Evolutionary conservation across 2,113 vertebrate genomes (phyloP).

Genomic region (Callionymus lyra): DNA sequence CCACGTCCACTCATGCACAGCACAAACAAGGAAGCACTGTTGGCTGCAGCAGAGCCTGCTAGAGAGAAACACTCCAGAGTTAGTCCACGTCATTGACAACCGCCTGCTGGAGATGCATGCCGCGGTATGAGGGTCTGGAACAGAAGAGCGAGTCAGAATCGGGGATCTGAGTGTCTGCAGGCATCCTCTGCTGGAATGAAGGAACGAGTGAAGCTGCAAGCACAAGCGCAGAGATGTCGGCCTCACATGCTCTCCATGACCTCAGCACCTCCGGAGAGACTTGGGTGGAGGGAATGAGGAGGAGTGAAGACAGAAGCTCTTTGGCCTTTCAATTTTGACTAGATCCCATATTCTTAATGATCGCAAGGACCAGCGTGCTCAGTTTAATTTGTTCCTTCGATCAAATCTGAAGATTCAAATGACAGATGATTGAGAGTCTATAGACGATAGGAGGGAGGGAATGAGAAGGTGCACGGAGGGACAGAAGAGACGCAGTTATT

Average conservation of each 20-base stretch:
- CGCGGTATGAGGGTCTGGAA: conserved; percentile 49
- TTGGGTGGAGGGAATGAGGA: conserved; percentile 14
- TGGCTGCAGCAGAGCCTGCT: conserved; percentile 45
- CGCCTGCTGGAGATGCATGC: conserved; percentile 44
- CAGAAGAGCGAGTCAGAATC: conserved; percentile 33
- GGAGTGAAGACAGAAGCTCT: not conserved
- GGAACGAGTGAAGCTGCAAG: conserved; percentile 55
- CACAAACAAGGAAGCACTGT: conserved; percentile 32
- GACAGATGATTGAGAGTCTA: too few relatives aligned
- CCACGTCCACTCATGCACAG: conserved; percentile 54
- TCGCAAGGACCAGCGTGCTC: too few relatives aligned
- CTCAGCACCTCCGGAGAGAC: conserved; percentile 58
- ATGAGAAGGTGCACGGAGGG: conserved; percentile 9
- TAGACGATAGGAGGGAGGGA: conserved; percentile 10
- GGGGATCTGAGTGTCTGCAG: conserved; percentile 15
- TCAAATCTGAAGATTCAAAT: too few relatives aligned
- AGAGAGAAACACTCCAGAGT: conserved; percentile 40
- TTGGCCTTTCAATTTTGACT: too few relatives aligned
- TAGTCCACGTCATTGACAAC: conserved; percentile 33
- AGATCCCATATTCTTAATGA: too few relatives aligned
- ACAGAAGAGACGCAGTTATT: conserved; percentile 24
- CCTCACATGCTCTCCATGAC: conserved; percentile 68
- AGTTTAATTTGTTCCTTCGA: too few relatives aligned
- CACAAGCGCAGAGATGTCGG: conserved; percentile 59
- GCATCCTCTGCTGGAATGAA: conserved; percentile 39